These are phyloP conservation scores for Drosophila asahinai DNA, from an alignment of 1,140 invertebrate genomes.

Conservation along the genomic window DNA sequence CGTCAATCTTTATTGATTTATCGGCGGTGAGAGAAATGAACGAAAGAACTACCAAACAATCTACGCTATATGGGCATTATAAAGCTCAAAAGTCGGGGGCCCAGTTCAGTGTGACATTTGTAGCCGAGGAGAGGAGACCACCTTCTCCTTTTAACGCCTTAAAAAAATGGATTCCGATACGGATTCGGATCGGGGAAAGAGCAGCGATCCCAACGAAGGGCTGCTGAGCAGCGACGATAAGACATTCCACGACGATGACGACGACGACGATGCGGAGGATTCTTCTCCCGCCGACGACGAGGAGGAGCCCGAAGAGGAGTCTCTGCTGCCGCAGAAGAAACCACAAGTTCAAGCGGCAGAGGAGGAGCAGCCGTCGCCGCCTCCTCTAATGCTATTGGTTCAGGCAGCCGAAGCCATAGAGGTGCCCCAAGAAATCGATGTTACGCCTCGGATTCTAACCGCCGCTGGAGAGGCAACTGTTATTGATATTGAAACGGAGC, in stretches of 20 bases:
- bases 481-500: slow-evolving; percentile 2
- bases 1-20: slow-evolving; percentile 79
- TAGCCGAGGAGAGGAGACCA: slow-evolving; percentile 20
- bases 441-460: neutral
- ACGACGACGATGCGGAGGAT: slow-evolving; percentile 42
- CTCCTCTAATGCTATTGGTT: slow-evolving; percentile 41
- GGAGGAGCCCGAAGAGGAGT: slow-evolving; percentile 40
- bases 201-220: slow-evolving; percentile 77
- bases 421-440: slow-evolving; percentile 62
- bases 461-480: neutral
- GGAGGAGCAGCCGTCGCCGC: slow-evolving; percentile 18
- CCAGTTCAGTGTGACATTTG: slow-evolving; percentile 45
- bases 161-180: slow-evolving; percentile 49
- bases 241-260: slow-evolving; percentile 68
- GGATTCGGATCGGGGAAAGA: slow-evolving; percentile 71
- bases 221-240: slow-evolving; percentile 73
- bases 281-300: slow-evolving; percentile 53
- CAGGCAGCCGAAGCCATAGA: slow-evolving; percentile 61
- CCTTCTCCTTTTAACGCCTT: neutral
- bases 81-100: slow-evolving; percentile 34
- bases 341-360: neutral
- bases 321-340: slow-evolving; percentile 35
- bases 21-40: slow-evolving; percentile 32
- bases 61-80: slow-evolving; percentile 30
- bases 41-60: slow-evolving; percentile 8